Conservation (phyloP, 2,888 invertebrate species). For the Xestia sexstrigata region DNA sequence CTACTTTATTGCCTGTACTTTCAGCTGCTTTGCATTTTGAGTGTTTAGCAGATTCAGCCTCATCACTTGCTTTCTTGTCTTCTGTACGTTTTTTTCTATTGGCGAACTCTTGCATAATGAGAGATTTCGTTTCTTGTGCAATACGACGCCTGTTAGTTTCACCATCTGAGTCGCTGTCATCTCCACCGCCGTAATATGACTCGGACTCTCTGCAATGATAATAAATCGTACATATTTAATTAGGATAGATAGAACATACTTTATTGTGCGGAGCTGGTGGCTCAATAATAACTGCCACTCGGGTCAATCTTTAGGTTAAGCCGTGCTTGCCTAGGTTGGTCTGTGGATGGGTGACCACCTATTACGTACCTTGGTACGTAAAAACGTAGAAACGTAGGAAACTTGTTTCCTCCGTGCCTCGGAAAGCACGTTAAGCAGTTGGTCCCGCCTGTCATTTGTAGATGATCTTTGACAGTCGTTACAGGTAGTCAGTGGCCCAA, state of each 20-base stretch:
- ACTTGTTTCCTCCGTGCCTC: too few species aligned
- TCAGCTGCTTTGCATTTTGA: slow-evolving; percentile 94
- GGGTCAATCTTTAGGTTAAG: too few species aligned
- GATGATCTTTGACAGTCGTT: too few species aligned
- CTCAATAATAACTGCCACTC: too few species aligned
- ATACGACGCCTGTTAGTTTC: slow-evolving; percentile 84
- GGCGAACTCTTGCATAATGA: slow-evolving; percentile 95
- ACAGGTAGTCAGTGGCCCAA: too few species aligned
- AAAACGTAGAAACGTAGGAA: too few species aligned
- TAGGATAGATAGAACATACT: neutral
- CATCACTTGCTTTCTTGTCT: slow-evolving; percentile 80
- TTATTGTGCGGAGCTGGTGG: too few species aligned
- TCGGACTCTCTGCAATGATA: slow-evolving; percentile 84
- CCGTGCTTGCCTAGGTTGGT: too few species aligned
- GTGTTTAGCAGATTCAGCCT: slow-evolving; percentile 91
- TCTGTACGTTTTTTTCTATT: slow-evolving; percentile 90
- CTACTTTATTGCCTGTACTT: slow-evolving; percentile 94
- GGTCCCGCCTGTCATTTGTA: too few species aligned
- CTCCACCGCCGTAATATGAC: slow-evolving; percentile 82
- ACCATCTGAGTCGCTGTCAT: slow-evolving; percentile 83
- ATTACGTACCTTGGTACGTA: too few species aligned
- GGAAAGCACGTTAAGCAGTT: too few species aligned
- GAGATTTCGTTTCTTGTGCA: slow-evolving; percentile 92
- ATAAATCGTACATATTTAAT: neutral
- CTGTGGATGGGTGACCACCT: too few species aligned